Evolutionary conservation across 2,888 invertebrate genomes (phyloP).

Genomic region (Macrophya alboannulata): DNA sequence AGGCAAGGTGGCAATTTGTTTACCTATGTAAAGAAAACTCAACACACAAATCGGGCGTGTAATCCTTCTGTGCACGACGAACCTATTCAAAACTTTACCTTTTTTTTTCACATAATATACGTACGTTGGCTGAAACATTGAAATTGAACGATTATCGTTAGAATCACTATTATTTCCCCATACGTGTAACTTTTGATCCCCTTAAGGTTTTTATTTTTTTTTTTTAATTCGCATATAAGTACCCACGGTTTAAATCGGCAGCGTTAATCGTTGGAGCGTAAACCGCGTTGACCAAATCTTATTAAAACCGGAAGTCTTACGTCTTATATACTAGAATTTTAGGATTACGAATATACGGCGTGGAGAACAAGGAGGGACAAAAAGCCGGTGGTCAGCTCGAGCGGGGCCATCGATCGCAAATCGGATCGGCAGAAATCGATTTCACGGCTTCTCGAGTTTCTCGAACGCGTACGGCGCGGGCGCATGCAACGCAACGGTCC

Average conservation of each 20-base stretch:
- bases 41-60: not conserved
- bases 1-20: constrained; percentile 71
- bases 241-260: not conserved
- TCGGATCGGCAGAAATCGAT: constrained; percentile 71
- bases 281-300: constrained; percentile 26
- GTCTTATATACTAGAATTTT: constrained; percentile 31
- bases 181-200: not conserved
- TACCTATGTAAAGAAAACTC: constrained; percentile 63
- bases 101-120: not conserved
- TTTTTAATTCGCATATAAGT: not conserved
- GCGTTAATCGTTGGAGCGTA: constrained; percentile 1
- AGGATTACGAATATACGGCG: constrained; percentile 25
- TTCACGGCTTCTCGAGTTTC: constrained; percentile 70
- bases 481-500: constrained; percentile 54
- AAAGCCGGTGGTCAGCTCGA: not conserved
- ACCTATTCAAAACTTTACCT: not conserved
- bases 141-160: not conserved
- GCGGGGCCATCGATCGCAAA: constrained; percentile 60
- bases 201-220: not conserved
- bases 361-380: constrained; percentile 9
- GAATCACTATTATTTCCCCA: not conserved
- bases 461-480: constrained; percentile 49
- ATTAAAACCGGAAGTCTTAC: constrained; percentile 54
- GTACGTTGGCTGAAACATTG: not conserved
- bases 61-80: not conserved